These are phyloP conservation scores for Macropis europaea DNA, from an alignment of 2,888 invertebrate species.

Conservation along the genomic window DNA sequence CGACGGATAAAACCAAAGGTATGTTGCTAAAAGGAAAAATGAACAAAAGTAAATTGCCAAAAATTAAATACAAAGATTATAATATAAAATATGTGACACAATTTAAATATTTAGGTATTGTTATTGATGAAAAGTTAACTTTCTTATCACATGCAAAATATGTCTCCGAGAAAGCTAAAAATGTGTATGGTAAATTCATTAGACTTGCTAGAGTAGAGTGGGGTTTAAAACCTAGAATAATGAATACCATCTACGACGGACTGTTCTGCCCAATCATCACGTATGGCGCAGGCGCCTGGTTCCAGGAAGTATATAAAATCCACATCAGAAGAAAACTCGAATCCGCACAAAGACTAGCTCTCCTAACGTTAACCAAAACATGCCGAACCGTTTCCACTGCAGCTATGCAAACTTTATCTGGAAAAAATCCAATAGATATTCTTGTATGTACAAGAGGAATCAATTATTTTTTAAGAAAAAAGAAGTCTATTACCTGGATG, in stretches of 20 bases:
- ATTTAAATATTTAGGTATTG: no score
- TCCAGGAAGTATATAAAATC: not conserved
- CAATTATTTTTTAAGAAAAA: not conserved
- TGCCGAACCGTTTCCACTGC: not conserved
- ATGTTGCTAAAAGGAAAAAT: not conserved
- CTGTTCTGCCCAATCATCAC: not conserved
- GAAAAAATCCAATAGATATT: not conserved
- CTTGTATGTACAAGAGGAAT: not conserved
- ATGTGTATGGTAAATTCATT: not conserved
- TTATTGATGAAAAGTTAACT: not conserved
- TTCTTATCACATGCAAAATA: not conserved
- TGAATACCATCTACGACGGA: not conserved
- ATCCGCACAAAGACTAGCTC: not conserved
- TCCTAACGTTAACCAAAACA: not conserved
- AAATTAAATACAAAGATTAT: not conserved
- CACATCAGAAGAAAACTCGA: not conserved
- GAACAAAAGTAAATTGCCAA: not conserved
- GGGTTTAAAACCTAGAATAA: not conserved
- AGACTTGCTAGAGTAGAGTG: not conserved
- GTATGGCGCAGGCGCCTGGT: not conserved
- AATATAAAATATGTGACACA: no score
- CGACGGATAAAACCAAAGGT: not conserved
- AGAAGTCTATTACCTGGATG: not conserved
- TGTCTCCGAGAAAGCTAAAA: not conserved
- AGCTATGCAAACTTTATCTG: slow-evolving; percentile 1